A percentile compares a stretch with the other conserved stretches of the same genome.
phyloP scores from a whole-genome alignment of 2,797 vertebrate genomes.

The Paramormyrops hopkinsi region DNA sequence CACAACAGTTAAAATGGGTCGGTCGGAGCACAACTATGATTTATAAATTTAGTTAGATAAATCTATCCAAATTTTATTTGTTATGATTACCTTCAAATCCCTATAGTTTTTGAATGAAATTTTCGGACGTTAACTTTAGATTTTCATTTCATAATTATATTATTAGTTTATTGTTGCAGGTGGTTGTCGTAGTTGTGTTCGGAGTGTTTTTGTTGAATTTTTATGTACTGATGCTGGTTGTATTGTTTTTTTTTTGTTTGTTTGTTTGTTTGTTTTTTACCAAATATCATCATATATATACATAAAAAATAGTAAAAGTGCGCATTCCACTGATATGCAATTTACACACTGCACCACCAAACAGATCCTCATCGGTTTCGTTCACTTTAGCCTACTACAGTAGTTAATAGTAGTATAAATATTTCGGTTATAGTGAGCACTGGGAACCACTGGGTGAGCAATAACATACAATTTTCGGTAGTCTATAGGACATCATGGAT shows the following conservation, averaged over 20 bases:
- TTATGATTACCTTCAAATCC: background rate
- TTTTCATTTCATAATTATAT: background rate
- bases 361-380: background rate
- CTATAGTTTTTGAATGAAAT: background rate
- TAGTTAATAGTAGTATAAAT: background rate
- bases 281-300: background rate
- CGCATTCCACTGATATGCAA: background rate
- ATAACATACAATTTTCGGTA: background rate
- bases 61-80: background rate
- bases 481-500: background rate
- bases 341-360: background rate
- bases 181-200: background rate
- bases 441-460: background rate
- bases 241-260: no score
- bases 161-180: background rate
- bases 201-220: background rate
- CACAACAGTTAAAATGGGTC: background rate
- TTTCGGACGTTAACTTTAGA: background rate
- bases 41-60: background rate
- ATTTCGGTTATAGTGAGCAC: background rate
- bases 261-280: background rate
- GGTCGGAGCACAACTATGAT: background rate
- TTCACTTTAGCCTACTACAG: background rate
- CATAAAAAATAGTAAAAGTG: background rate
- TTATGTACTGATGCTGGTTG: background rate